phyloP scores from a whole-genome alignment of 2,797 vertebrate species.

The Pagetopsis macropterus region DNA sequence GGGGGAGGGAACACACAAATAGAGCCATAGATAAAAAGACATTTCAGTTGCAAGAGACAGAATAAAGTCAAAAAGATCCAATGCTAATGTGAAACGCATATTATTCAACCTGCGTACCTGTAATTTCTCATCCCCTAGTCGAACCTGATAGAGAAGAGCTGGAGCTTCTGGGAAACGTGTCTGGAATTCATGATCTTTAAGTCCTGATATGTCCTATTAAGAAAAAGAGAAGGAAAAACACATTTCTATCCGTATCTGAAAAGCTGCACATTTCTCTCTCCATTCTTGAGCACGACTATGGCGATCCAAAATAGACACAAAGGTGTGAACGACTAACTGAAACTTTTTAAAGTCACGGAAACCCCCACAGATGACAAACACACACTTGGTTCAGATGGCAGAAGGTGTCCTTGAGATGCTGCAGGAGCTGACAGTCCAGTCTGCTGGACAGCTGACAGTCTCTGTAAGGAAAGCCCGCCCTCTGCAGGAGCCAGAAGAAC shows the following conservation, averaged over 20 bases:
- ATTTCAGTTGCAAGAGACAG: neutral
- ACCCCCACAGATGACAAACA: constrained; percentile 25
- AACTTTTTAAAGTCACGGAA: neutral
- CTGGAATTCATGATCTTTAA: constrained; percentile 97
- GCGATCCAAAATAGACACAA: neutral
- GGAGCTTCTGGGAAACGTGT: constrained; percentile 94
- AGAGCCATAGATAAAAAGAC: neutral
- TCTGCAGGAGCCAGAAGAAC: constrained; percentile 97
- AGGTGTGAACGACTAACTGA: neutral
- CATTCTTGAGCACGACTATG: neutral
- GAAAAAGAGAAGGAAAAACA: neutral
- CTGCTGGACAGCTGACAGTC: constrained; percentile 92
- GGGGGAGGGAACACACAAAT: neutral
- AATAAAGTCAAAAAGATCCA: neutral
- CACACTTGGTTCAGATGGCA: constrained; percentile 95
- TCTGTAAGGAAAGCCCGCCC: constrained; percentile 95
- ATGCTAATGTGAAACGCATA: neutral
- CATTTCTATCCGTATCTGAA: constrained; percentile 1
- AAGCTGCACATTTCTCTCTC: neutral
- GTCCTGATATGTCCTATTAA: constrained; percentile 93
- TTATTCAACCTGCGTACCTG: constrained; percentile 82
- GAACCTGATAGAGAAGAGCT: constrained; percentile 92
- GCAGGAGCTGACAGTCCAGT: constrained; percentile 92
- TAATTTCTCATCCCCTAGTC: constrained; percentile 95
- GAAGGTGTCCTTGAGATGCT: constrained; percentile 95